phyloP scores from a whole-genome alignment of 2,888 invertebrate genomes.

The Leucophora obtusa region DNA sequence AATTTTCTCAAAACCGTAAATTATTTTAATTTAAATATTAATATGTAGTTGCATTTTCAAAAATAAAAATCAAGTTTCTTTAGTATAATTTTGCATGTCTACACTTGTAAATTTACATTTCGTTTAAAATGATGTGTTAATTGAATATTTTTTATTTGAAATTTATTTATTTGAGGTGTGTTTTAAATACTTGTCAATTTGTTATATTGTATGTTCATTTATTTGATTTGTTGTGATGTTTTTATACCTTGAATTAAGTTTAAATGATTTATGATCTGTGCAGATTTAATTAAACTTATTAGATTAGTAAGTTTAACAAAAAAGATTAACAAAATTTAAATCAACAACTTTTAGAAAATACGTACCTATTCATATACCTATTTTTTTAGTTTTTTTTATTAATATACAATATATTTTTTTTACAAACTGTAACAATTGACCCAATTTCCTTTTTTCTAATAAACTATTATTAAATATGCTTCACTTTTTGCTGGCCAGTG shows the following conservation, averaged over 20 bases:
- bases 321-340: slow-evolving; percentile 27
- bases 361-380: no score
- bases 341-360: not conserved
- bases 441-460: slow-evolving; percentile 26
- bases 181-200: not conserved
- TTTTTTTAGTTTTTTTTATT: no score
- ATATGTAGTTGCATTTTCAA: not conserved
- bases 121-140: slow-evolving; percentile 49
- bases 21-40: not conserved
- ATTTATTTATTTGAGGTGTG: not conserved
- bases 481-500: slow-evolving; percentile 6
- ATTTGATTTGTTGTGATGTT: slow-evolving; percentile 43
- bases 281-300: slow-evolving; percentile 51
- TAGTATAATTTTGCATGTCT: slow-evolving; percentile 9
- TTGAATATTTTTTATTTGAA: slow-evolving; percentile 28
- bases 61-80: not conserved
- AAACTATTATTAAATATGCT: not conserved
- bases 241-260: slow-evolving; percentile 43
- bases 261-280: slow-evolving; percentile 48
- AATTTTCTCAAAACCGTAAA: not conserved
- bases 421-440: slow-evolving; percentile 6
- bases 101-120: not conserved
- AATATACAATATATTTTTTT: no score
- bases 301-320: slow-evolving; percentile 18
- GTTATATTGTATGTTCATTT: not conserved